Evolutionary conservation across 23 tunicate species (phyloP), one percentile per base, ranked within the genome.

Genomic region (Trididemnum clinides): DNA sequence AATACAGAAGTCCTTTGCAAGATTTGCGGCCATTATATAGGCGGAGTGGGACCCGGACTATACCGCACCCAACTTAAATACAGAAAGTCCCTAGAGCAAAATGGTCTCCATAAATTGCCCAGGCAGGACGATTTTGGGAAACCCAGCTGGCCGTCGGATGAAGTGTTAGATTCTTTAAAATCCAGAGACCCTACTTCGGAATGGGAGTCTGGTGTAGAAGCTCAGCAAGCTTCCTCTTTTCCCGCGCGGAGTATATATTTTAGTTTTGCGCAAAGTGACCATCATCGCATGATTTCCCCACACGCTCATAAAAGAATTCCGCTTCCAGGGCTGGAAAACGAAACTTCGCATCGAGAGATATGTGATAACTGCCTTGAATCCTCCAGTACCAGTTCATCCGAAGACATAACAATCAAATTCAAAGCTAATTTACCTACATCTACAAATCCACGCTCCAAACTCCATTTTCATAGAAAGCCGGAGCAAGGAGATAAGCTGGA

Each of bases 241-340:
- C 88, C 88, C n/a, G 50, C 88, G 19, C 51, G 88, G 73, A 84
- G 82, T 72, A 72, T 84, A 7, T 84, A 72, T 73, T 84, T 84
- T 33, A 33, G 31, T 30, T 84, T 36, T 34, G 81, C 88, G 2
- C 88, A 84, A 27, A 18, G 2, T 7, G 78, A 73, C 15, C 27
- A 73, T 6, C 18, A 22, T n/a, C 25, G 20, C 20, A 4, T n/a
- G 20, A n/a, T n/a, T n/a, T n/a, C n/a, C n/a, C n/a, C n/a, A n/a
- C n/a, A n/a, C n/a, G 3, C 25, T 10, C 25, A 59, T 29, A 27
- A 10, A 6, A 5, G 5, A 5, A 5, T 7, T 29, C 36, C 76
- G 5, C 34, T 7, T 3, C 18, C 36, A 4, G 15, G 19, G 28
- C 39, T n/a, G n/a, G 39, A 70, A 33, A 29, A 12, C 36, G 36